These are phyloP conservation scores for Drosophila suzukii DNA, from an alignment of 1,140 invertebrate genomes.

Conservation along the genomic window DNA sequence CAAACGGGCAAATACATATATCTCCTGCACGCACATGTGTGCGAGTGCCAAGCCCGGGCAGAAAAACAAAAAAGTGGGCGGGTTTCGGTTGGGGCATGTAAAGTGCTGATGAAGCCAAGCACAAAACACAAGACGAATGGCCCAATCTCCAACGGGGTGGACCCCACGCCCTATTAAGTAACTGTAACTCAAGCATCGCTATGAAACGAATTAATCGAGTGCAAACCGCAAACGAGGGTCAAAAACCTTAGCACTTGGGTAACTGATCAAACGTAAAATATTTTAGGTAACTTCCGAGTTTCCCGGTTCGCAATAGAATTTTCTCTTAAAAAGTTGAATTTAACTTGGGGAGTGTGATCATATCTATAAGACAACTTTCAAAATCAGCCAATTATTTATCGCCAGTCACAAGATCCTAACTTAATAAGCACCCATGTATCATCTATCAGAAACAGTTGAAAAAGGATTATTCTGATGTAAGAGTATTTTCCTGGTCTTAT, in stretches of 20 bases:
- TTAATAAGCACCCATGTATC: too few relatives aligned
- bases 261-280: neutral
- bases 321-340: neutral
- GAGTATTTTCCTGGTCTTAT: too few relatives aligned
- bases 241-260: neutral
- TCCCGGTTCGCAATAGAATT: neutral
- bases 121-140: conserved; percentile 52
- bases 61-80: conserved; percentile 52
- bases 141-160: conserved; percentile 29
- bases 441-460: too few relatives aligned
- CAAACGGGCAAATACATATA: conserved; percentile 35
- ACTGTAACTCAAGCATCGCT: conserved; percentile 30
- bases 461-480: too few relatives aligned
- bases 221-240: conserved; percentile 2
- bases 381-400: too few relatives aligned
- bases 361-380: too few relatives aligned
- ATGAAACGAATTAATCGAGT: conserved; percentile 10
- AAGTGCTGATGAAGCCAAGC: conserved; percentile 60
- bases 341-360: neutral
- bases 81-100: conserved; percentile 32
- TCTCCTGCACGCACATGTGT: conserved; percentile 36
- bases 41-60: conserved; percentile 54
- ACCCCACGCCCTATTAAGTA: conserved; percentile 27
- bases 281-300: neutral
- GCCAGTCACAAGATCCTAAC: too few relatives aligned